These are phyloP conservation scores for Antennarius maculatus DNA, from an alignment of 2,797 vertebrate genomes.

Conservation along the genomic window DNA sequence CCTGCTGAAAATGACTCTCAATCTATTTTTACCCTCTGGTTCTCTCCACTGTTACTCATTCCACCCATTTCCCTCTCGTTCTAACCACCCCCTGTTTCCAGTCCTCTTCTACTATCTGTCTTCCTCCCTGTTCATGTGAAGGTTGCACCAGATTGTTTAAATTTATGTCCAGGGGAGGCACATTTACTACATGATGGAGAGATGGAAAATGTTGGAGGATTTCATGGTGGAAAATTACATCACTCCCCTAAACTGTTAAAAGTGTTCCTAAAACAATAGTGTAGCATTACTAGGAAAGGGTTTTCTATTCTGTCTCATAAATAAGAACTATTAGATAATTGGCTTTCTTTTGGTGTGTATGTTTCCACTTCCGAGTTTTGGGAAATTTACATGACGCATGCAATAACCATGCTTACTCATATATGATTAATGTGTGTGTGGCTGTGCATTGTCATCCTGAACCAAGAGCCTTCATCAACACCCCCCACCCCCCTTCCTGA, in stretches of 20 bases:
- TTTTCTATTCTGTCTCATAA: slow-evolving; percentile 24
- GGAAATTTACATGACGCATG: not conserved
- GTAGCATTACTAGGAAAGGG: slow-evolving; percentile 29
- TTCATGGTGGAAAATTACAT: slow-evolving; percentile 62
- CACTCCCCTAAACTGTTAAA: slow-evolving; percentile 26
- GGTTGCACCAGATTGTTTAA: slow-evolving; percentile 51
- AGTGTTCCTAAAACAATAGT: slow-evolving; percentile 39
- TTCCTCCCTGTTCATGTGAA: slow-evolving; percentile 10
- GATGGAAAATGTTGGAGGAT: slow-evolving; percentile 45
- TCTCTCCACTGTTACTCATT: slow-evolving; percentile 73
- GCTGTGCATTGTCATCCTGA: slow-evolving; percentile 34
- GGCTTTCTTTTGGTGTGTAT: not conserved
- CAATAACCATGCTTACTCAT: slow-evolving; percentile 2
- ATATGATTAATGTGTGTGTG: not conserved
- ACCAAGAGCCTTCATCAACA: slow-evolving; percentile 11
- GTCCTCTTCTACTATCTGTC: slow-evolving; percentile 18
- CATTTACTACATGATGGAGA: slow-evolving; percentile 39
- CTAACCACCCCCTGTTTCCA: slow-evolving; percentile 65
- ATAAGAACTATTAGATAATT: slow-evolving; percentile 10
- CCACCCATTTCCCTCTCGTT: slow-evolving; percentile 78
- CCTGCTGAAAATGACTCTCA: slow-evolving; percentile 74
- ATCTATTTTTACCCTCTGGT: slow-evolving; percentile 79
- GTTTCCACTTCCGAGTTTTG: not conserved
- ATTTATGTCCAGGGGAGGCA: slow-evolving; percentile 41
- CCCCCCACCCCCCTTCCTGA: slow-evolving; percentile 15